phyloP scores from a whole-genome alignment of 1,140 invertebrate species.

The Elysia chlorotica region DNA sequence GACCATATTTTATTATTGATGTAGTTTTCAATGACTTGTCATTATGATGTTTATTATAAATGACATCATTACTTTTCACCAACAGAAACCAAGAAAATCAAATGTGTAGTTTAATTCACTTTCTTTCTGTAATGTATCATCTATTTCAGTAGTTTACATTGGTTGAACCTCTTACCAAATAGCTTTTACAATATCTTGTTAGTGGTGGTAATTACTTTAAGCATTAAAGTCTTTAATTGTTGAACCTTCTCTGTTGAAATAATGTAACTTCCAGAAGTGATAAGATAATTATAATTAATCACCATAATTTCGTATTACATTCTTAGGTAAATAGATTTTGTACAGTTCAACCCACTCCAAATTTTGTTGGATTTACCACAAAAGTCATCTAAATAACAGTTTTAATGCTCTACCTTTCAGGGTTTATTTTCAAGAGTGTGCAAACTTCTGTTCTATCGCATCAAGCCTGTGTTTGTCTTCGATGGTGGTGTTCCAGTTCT shows the following conservation, averaged over 20 bases:
- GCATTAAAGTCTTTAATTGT: too few species aligned
- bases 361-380: not conserved
- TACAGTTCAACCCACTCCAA: not conserved
- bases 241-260: too few species aligned
- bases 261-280: too few species aligned
- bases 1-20: not conserved
- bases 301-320: too few species aligned
- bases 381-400: not conserved
- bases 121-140: not conserved
- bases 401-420: too few species aligned
- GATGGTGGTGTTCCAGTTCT: slow-evolving; percentile 91
- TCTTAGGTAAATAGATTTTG: too few species aligned
- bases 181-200: too few species aligned
- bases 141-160: not conserved
- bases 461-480: slow-evolving; percentile 99
- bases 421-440: slow-evolving; percentile 92
- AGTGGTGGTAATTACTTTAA: too few species aligned
- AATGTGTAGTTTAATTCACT: not conserved
- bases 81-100: not conserved
- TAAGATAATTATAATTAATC: too few species aligned
- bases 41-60: not conserved
- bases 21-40: too few species aligned
- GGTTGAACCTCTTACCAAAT: too few species aligned
- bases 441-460: slow-evolving; percentile 93
- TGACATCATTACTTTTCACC: not conserved